Conservation (phyloP, 2,113 vertebrate species). For the Chaetodon auriga region DNA sequence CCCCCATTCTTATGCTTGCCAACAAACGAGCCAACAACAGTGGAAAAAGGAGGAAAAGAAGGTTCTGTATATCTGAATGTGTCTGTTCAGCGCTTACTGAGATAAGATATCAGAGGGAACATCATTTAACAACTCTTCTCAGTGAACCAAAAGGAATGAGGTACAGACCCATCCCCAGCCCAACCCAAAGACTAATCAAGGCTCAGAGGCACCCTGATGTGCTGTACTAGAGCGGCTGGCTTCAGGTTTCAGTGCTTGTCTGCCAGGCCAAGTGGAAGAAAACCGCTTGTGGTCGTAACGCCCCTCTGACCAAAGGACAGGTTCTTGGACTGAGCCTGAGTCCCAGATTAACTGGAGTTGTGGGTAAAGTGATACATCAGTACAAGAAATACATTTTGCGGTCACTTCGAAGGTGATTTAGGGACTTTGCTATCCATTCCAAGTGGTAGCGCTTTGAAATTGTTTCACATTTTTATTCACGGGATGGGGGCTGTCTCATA, state of each 20-base stretch:
- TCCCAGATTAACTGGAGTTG: slow-evolving; percentile 50
- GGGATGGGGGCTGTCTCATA: slow-evolving; percentile 54
- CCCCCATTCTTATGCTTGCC: slow-evolving; percentile 14
- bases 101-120: slow-evolving; percentile 14
- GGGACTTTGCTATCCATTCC: slow-evolving; percentile 15
- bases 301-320: slow-evolving; percentile 56
- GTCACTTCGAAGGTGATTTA: slow-evolving; percentile 62
- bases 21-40: not conserved
- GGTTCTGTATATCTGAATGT: slow-evolving; percentile 4
- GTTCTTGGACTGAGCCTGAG: slow-evolving; percentile 58
- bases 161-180: not conserved
- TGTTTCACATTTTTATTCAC: slow-evolving; percentile 60
- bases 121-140: slow-evolving; percentile 7
- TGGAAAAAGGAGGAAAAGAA: not conserved
- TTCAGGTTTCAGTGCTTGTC: slow-evolving; percentile 49
- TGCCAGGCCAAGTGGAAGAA: slow-evolving; percentile 65
- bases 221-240: not conserved
- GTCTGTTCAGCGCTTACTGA: slow-evolving; percentile 7
- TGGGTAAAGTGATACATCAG: slow-evolving; percentile 65
- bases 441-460: slow-evolving; percentile 55
- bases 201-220: slow-evolving; percentile 34
- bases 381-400: slow-evolving; percentile 64
- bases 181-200: slow-evolving; percentile 20
- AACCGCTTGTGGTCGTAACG: slow-evolving; percentile 41
- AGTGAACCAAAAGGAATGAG: slow-evolving; percentile 14